Evolutionary conservation across 2,113 vertebrate genomes (phyloP), one percentile per base, ranked within the genome.

Genomic region (Montifringilla adamsi): DNA sequence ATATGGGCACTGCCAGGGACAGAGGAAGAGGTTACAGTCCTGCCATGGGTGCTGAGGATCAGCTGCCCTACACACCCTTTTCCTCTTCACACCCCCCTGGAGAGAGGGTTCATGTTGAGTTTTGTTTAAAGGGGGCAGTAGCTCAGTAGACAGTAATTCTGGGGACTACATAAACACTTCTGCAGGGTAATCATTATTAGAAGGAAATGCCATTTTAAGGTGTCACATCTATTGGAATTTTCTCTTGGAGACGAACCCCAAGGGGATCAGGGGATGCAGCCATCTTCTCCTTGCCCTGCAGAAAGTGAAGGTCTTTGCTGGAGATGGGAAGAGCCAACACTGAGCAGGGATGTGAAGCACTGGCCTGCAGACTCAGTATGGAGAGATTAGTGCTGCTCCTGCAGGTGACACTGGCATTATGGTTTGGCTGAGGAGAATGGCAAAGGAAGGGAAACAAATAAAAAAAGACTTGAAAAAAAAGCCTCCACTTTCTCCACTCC

Each of bases 401-500:
- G 46, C 44, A 75, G 77, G 35, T 22, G 9, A 84, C 35, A 35
- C 11, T n/a, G 41, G 49, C 39, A 64, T 23, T 39, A 0, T 9
- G 46, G 23, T 55, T 82, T 82, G 55, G 68, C 52, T 35, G 52
- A 59, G 43, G 52, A 58, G 55, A 96, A 86, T 8, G 20, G 11
- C 33, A 90, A 93, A 73, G 2, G 2, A 93, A 70, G 27, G 33
- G 47, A 88, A 86, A 74, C 6, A 6, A 49, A 15, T 66, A 8
- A n/a, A 28, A 64, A 37, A 55, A 20, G 3, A 55, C 35, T 17
- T 0, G 2, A 56, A 35, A 62, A 31, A 58, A 92, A 46, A 33
- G 3, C 15, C 69, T 90, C 89, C 80, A 49, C 85, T 96, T 94
- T 96, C 87, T 75, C 74, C 77, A 62, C 56, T 93, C 82, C 75